Conservation (phyloP, 2,888 invertebrate genomes). For the Rhopalosiphum nymphaeae region DNA sequence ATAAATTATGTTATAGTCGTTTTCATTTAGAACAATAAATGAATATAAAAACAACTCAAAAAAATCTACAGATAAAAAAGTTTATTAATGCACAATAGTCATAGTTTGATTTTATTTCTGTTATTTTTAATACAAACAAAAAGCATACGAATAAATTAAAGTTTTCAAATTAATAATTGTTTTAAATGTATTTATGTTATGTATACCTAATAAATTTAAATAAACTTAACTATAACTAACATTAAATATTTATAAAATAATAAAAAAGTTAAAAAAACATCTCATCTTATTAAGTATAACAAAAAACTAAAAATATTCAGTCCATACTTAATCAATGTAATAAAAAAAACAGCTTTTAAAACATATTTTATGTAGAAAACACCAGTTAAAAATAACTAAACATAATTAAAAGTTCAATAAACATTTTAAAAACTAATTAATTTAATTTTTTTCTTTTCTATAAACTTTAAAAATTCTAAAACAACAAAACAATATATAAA, state of each 20-base stretch:
- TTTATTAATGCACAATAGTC: neutral
- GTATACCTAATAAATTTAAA: neutral
- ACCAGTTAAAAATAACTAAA: neutral
- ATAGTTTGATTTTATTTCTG: neutral
- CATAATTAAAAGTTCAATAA: neutral
- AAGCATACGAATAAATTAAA: neutral
- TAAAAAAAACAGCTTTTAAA: neutral
- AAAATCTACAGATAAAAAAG: neutral
- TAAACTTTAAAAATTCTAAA: neutral
- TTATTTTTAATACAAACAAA: neutral
- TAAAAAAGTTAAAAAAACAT: neutral
- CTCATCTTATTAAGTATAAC: neutral
- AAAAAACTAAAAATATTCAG: neutral
- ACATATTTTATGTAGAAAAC: neutral
- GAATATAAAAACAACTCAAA: neutral
- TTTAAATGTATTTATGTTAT: neutral
- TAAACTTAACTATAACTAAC: neutral
- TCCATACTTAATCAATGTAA: neutral
- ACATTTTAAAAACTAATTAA: neutral
- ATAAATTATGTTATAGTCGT: neutral
- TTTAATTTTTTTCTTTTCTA: neutral
- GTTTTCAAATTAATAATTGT: neutral
- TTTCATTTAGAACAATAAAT: neutral
- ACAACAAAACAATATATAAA: neutral
- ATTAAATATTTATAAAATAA: neutral